These are phyloP conservation scores for Ploceus nigricollis DNA, from an alignment of 2,113 vertebrate genomes.

Conservation along the genomic window DNA sequence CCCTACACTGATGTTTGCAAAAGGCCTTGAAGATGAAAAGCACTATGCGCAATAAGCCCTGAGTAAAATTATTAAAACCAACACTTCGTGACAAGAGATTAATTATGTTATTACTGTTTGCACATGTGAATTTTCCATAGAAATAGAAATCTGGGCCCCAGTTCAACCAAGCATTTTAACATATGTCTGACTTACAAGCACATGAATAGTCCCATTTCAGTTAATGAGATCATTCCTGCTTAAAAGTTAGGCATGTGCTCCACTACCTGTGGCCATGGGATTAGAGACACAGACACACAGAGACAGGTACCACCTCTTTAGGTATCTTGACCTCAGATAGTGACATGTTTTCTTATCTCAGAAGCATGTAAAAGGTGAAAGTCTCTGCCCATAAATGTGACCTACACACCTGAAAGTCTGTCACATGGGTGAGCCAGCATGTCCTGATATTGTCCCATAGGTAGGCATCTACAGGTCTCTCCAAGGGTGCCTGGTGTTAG, in stretches of 20 bases:
- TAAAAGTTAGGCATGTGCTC: not conserved
- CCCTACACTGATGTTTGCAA: not conserved
- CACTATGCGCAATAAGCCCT: not conserved
- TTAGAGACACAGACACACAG: not conserved
- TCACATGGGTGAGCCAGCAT: not conserved
- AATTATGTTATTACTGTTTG: constrained; percentile 47
- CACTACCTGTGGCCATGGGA: too few relatives aligned
- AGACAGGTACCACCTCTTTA: not conserved
- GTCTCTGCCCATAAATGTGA: not conserved
- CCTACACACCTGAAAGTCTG: not conserved
- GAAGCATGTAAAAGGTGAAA: not conserved
- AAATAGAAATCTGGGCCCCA: constrained; percentile 12
- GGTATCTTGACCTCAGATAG: not conserved
- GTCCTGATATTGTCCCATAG: not conserved
- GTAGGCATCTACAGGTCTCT: not conserved
- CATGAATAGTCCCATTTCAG: not conserved
- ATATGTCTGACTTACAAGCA: not conserved
- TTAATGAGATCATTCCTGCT: not conserved
- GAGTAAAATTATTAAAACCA: constrained; percentile 49
- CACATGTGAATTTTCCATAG: constrained; percentile 49
- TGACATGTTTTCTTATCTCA: not conserved
- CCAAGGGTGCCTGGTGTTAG: not conserved
- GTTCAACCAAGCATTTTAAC: constrained; percentile 42
- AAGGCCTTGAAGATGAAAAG: constrained; percentile 46
- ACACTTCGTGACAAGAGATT: constrained; percentile 47